Conservation (phyloP, 2,888 invertebrate species). For the Mamestra brassicae region DNA sequence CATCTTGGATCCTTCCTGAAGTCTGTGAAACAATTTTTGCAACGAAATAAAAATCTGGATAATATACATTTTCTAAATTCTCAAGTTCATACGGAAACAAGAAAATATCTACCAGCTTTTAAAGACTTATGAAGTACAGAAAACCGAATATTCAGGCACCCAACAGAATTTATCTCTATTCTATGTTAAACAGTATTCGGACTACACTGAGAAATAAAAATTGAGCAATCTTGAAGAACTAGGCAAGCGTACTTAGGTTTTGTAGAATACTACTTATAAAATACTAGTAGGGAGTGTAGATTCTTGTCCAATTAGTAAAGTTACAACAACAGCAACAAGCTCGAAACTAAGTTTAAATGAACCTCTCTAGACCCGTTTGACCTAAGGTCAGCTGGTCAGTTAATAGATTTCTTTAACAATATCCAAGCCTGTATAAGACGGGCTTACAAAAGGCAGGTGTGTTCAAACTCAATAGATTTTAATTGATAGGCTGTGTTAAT, state of each 20-base stretch:
- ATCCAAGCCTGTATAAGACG: slow-evolving; percentile 28
- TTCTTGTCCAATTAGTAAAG: slow-evolving; percentile 42
- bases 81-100: not conserved
- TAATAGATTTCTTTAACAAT: slow-evolving; percentile 61
- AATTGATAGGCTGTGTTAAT: slow-evolving; percentile 47
- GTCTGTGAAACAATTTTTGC: not conserved
- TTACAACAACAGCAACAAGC: slow-evolving; percentile 15
- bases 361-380: slow-evolving; percentile 43
- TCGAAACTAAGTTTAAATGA: slow-evolving; percentile 55
- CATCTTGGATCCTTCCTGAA: not conserved
- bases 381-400: slow-evolving; percentile 39
- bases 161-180: slow-evolving; percentile 42
- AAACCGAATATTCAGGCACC: slow-evolving; percentile 39
- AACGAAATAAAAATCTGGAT: not conserved
- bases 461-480: slow-evolving; percentile 50
- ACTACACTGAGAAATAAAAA: slow-evolving; percentile 35
- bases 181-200: slow-evolving; percentile 48
- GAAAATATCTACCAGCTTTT: slow-evolving; percentile 4
- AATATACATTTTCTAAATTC: slow-evolving; percentile 12
- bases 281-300: not conserved
- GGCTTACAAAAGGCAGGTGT: slow-evolving; percentile 51
- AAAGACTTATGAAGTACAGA: slow-evolving; percentile 34
- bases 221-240: slow-evolving; percentile 39
- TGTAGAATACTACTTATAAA: slow-evolving; percentile 1
- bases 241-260: slow-evolving; percentile 14